These are phyloP conservation scores for Rhagophthalmus giganteus DNA, from an alignment of 2,888 invertebrate species.

Conservation along the genomic window DNA sequence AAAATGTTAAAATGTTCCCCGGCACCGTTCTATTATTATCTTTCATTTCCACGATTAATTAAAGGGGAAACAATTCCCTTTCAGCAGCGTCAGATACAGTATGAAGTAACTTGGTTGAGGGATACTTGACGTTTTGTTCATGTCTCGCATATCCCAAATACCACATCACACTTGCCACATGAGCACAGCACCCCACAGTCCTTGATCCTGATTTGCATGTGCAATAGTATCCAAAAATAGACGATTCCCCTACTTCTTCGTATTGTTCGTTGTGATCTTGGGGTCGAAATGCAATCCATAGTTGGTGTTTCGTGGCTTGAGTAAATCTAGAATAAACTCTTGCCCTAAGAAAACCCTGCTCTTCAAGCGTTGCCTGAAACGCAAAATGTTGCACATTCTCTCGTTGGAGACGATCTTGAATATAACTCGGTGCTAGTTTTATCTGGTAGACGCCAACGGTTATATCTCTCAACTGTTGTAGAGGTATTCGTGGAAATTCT, in stretches of 20 bases:
- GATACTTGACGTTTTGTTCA: too few species aligned
- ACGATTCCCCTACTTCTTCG: too few species aligned
- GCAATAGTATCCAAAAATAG: too few species aligned
- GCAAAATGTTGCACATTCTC: not conserved
- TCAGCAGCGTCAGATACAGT: too few species aligned
- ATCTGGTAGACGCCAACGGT: conserved; percentile 1
- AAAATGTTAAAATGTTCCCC: too few species aligned
- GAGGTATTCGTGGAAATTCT: not conserved
- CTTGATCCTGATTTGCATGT: not conserved
- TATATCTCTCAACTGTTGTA: not conserved
- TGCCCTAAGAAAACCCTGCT: not conserved
- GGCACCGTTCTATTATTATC: too few species aligned
- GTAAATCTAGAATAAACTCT: not conserved
- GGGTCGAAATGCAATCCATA: not conserved
- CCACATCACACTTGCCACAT: not conserved
- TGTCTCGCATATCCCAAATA: not conserved
- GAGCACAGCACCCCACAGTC: conserved; percentile 1
- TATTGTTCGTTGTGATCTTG: not conserved
- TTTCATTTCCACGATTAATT: too few species aligned
- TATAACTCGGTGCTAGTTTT: conserved; percentile 1
- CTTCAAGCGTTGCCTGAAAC: not conserved
- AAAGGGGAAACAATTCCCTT: too few species aligned
- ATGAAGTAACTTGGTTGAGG: too few species aligned
- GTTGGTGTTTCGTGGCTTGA: not conserved
- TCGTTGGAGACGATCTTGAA: not conserved